Conservation (phyloP, 2,888 invertebrate species). For the Chrysotoxum bicinctum region DNA sequence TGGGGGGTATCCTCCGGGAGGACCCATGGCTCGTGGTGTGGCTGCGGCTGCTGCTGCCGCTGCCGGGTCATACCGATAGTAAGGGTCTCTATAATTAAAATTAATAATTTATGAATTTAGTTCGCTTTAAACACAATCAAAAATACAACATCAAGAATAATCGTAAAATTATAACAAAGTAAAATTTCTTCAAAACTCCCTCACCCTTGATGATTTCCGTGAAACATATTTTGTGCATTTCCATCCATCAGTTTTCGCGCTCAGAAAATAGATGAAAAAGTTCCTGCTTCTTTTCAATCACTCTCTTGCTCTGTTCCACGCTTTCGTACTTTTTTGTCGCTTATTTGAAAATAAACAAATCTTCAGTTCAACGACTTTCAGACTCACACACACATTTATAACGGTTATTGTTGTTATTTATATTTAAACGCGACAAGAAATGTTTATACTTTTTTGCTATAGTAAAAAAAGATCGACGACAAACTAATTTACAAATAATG, state of each 20-base stretch:
- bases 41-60: slow-evolving; percentile 81
- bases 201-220: slow-evolving; percentile 84
- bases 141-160: neutral
- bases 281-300: slow-evolving; percentile 70
- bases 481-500: slow-evolving; percentile 43
- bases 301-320: slow-evolving; percentile 16
- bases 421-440: slow-evolving; percentile 42
- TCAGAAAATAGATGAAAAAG: slow-evolving; percentile 77
- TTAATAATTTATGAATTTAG: neutral
- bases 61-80: slow-evolving; percentile 83
- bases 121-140: neutral
- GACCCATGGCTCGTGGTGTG: slow-evolving; percentile 85
- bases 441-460: slow-evolving; percentile 29
- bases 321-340: slow-evolving; percentile 11
- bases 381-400: slow-evolving; percentile 65
- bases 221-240: slow-evolving; percentile 83
- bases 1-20: slow-evolving; percentile 83
- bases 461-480: slow-evolving; percentile 27
- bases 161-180: neutral
- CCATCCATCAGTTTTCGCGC: slow-evolving; percentile 82
- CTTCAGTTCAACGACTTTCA: slow-evolving; percentile 43
- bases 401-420: slow-evolving; percentile 34
- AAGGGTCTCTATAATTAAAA: slow-evolving; percentile 79
- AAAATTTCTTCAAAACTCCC: neutral
- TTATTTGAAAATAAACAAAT: slow-evolving; percentile 41